phyloP scores from a whole-genome alignment of 2,888 invertebrate species.

The Lydus trimaculatus region DNA sequence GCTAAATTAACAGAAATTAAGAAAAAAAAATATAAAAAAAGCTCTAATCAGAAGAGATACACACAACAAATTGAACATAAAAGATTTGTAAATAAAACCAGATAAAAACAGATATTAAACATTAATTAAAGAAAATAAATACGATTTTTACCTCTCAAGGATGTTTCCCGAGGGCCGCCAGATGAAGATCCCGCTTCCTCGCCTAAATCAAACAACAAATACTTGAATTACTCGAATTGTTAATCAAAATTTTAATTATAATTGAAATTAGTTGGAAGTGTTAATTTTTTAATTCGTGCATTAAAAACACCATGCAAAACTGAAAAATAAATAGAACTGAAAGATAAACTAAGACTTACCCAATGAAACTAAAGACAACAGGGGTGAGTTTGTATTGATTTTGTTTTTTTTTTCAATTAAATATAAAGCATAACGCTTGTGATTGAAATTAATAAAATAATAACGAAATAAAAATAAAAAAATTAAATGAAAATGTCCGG shows the following conservation, averaged over 20 bases:
- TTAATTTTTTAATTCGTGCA: constrained; percentile 21
- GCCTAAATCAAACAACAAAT: constrained; percentile 37
- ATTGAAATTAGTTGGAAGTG: not conserved
- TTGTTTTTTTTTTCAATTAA: not conserved
- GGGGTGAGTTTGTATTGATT: not conserved
- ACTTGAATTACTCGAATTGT: not conserved
- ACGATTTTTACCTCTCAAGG: constrained; percentile 17
- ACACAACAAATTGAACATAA: not conserved
- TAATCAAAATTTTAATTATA: not conserved
- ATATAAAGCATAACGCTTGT: constrained; percentile 23
- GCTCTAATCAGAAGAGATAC: not conserved
- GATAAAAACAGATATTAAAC: no score
- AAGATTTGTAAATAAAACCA: no score
- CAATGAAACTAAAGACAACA: constrained; percentile 21
- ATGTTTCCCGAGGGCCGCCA: constrained; percentile 24
- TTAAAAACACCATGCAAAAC: constrained; percentile 24
- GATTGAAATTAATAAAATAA: constrained; percentile 19
- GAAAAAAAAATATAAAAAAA: not conserved
- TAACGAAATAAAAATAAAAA: constrained; percentile 20
- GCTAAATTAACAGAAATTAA: constrained; percentile 49
- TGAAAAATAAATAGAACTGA: constrained; percentile 9
- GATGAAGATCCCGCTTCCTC: constrained; percentile 32
- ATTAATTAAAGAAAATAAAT: no score
- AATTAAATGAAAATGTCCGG: constrained; percentile 20
- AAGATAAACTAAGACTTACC: constrained; percentile 19